These are phyloP conservation scores for Ormyrus thymus DNA, from an alignment of 2,888 invertebrate genomes.

Conservation along the genomic window DNA sequence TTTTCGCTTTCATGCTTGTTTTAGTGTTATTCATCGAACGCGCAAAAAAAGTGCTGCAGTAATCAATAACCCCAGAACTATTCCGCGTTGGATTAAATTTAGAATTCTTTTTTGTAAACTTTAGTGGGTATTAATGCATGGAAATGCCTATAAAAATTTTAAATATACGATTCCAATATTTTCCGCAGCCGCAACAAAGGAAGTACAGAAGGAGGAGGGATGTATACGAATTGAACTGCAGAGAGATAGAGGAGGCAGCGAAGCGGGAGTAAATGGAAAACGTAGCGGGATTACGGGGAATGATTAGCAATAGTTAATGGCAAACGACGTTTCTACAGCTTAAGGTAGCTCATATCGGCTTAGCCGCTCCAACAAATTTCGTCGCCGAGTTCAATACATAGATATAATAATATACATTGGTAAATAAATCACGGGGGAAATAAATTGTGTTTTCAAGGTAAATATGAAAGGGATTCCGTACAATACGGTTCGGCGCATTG, in stretches of 20 bases:
- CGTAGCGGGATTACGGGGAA: constrained; percentile 61
- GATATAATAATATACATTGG: too few relatives aligned
- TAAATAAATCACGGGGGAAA: too few relatives aligned
- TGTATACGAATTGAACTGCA: background rate
- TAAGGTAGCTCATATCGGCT: constrained; percentile 38
- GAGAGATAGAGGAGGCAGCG: background rate
- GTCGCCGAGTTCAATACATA: background rate
- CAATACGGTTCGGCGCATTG: too few relatives aligned
- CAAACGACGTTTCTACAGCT: constrained; percentile 45
- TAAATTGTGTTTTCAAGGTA: too few relatives aligned
- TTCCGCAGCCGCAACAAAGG: constrained; percentile 24
- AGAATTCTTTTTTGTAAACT: too few relatives aligned
- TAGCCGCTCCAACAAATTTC: constrained; percentile 33
- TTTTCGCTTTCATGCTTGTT: background rate
- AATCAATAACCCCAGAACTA: too few relatives aligned
- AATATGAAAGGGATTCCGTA: too few relatives aligned
- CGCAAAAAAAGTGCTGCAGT: background rate
- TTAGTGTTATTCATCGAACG: background rate
- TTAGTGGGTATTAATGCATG: too few relatives aligned
- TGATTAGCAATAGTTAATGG: constrained; percentile 65
- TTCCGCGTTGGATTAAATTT: too few relatives aligned
- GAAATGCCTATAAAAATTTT: too few relatives aligned
- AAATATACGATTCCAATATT: too few relatives aligned
- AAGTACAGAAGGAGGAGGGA: constrained; percentile 47
- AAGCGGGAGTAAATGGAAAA: constrained; percentile 40